phyloP scores from a whole-genome alignment of 2,113 vertebrate genomes.

The Alligator sinensis region DNA sequence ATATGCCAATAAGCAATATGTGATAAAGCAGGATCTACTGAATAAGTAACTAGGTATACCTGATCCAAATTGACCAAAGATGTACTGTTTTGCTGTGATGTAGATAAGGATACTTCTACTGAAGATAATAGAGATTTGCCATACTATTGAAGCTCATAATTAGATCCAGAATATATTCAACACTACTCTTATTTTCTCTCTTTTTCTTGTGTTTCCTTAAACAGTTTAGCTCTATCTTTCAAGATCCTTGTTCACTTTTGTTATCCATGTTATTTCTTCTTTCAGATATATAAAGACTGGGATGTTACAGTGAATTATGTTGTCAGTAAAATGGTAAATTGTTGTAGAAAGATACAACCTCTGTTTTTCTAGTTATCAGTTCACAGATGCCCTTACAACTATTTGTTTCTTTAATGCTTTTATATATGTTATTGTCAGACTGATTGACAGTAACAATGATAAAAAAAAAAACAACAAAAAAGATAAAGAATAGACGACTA shows the following conservation, averaged over 20 bases:
- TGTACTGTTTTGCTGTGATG: not conserved
- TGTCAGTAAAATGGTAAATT: slow-evolving; percentile 57
- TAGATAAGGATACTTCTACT: not conserved
- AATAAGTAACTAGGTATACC: too few relatives aligned
- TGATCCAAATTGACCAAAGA: too few relatives aligned
- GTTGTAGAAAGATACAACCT: slow-evolving; percentile 28
- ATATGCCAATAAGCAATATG: too few relatives aligned
- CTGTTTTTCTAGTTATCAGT: slow-evolving; percentile 50
- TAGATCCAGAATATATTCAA: fast-evolving
- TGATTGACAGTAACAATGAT: slow-evolving; percentile 67
- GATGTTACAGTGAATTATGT: slow-evolving; percentile 26
- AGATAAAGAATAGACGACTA: slow-evolving; percentile 51
- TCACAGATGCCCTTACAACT: slow-evolving; percentile 46
- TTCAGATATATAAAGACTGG: not conserved
- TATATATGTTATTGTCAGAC: slow-evolving; percentile 53
- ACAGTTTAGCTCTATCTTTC: not conserved
- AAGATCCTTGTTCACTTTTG: not conserved
- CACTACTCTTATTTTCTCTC: not conserved
- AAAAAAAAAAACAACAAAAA: slow-evolving; percentile 52
- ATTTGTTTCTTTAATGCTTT: slow-evolving; percentile 59
- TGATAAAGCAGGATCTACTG: too few relatives aligned
- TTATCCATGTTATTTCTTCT: not conserved
- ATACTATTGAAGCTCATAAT: not conserved
- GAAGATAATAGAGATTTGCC: not conserved
- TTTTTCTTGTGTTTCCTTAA: not conserved